phyloP scores from a whole-genome alignment of 2,888 invertebrate species.

The Aquatica leii region DNA sequence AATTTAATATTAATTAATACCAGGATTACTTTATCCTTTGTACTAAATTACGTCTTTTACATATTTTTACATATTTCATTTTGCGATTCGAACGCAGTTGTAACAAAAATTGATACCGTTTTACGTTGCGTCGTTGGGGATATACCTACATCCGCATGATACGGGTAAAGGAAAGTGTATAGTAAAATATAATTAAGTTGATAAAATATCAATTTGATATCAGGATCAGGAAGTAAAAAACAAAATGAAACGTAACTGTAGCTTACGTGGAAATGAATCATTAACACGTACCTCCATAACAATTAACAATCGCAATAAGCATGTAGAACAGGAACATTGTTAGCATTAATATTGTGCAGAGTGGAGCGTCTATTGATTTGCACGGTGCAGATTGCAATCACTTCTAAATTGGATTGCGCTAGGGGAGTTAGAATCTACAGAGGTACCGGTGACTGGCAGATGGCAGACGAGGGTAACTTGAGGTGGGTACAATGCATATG shows the following conservation, averaged over 20 bases:
- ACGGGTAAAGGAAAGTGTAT: slow-evolving; percentile 10
- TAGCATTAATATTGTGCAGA: slow-evolving; percentile 33
- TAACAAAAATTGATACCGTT: too few relatives aligned
- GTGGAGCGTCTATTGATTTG: slow-evolving; percentile 52
- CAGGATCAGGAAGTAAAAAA: slow-evolving; percentile 11
- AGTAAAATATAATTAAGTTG: slow-evolving; percentile 21
- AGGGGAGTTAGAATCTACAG: slow-evolving; percentile 46
- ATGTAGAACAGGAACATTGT: slow-evolving; percentile 30
- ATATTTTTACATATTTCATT: too few relatives aligned
- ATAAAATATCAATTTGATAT: slow-evolving; percentile 23
- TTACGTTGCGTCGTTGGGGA: background rate
- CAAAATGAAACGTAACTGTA: background rate
- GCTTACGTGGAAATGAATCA: slow-evolving; percentile 14
- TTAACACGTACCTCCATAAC: slow-evolving; percentile 16
- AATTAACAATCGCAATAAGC: slow-evolving; percentile 31
- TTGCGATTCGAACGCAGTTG: too few relatives aligned
- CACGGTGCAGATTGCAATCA: slow-evolving; percentile 59
- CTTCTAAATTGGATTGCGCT: slow-evolving; percentile 60
- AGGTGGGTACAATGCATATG: slow-evolving; percentile 61
- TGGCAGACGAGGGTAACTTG: slow-evolving; percentile 62
- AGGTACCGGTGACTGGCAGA: slow-evolving; percentile 60
- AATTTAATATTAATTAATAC: too few relatives aligned
- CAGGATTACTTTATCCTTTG: too few relatives aligned
- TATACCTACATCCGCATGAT: background rate
- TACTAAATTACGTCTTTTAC: too few relatives aligned